Evolutionary conservation across 1,140 invertebrate genomes (phyloP), one percentile per base, ranked within the genome.

Genomic region (Holcopasites calliopsidis): DNA sequence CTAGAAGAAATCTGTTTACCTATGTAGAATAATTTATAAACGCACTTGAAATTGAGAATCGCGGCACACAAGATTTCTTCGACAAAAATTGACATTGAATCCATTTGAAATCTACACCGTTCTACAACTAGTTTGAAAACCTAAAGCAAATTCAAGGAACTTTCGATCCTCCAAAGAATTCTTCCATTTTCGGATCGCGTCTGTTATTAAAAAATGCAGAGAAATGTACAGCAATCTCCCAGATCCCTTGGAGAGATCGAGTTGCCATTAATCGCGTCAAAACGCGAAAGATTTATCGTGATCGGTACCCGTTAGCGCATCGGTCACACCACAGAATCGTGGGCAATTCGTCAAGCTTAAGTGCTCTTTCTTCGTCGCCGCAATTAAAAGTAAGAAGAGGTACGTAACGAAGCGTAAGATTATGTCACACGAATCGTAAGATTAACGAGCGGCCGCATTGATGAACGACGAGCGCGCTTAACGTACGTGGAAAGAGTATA

Each of bases 271-370:
- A 66, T 74, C 31, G 38, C 23, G 40, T 28, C 38, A 57, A 65
- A 33, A 26, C 49, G 38, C 23, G 28, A 0, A 21, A 42, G 62
- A 74, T 74, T 74, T 74, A 66, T 66, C 31, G 62, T 38, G 50
- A 74, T 74, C 66, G 42, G 52, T 57, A 42, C 18, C n/a, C 35
- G 28, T 50, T 13, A 42, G 16, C 33, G 21, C 23, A 10, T 38
- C 35, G 28, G 52, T 3, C 33, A 38, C 44, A 52, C 65, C 50
- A 44, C 61, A 7, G 55, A 66, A 55, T 74, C 71, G 38, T 66
- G 38, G 16, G 40, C 62, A 57, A 74, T 74, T 74, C 50, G 62
- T 74, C 62, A 74, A 55, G 71, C 62, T 74, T 74, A 74, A 66
- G 50, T 23, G 26, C 21, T 33, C n/a, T 47, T 50, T 50, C 44